Evolutionary conservation across 2,113 vertebrate genomes (phyloP), one percentile per base, ranked within the genome.

Genomic region (Echinops telfairi): DNA sequence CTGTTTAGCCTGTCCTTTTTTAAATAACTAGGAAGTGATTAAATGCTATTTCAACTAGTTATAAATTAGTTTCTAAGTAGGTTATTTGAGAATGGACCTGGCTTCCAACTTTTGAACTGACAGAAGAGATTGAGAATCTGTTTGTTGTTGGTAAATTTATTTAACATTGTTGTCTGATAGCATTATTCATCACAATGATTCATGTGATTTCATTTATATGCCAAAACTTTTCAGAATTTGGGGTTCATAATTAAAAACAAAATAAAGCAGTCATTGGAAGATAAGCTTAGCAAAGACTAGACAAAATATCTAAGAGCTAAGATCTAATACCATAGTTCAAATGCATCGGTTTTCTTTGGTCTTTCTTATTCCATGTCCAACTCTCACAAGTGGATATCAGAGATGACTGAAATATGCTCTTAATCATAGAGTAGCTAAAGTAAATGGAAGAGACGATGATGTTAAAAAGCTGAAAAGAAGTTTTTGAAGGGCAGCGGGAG

Each of bases 141-240:
- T 58, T 1, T 92, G n/a, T 58, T 1, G 31, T 79, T 40, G 66
- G 22, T 80, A 90, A 92, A 60, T 9, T 22, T 75, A 88, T 40
- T 79, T 92, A 92, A 75, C 86, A 85, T 76, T 80, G 33, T 76
- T 80, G 23, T 10, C 90, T 90, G 60, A 83, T 80, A 75, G 31
- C 16, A 47, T 70, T 87, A 86, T 47, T 31, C 27, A 70, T 88
- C 27, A 53, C 1, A 36, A 20, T 62, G 36, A 15, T 68, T 79
- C 90, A 70, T 80, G 83, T 53, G 12, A 80, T 84, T 94, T 92
- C 31, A 90, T 68, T 76, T 83, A 90, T 29, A n/a, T 70, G 78
- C 68, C 40, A 40, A 40, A 40, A 88, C 70, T 17, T 71, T 94
- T 92, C 27, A 90, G 77, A 66, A 43, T 79, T 86, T 53, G 7